phyloP scores from a whole-genome alignment of 2,888 invertebrate species.

The Serrognathus titanus region DNA sequence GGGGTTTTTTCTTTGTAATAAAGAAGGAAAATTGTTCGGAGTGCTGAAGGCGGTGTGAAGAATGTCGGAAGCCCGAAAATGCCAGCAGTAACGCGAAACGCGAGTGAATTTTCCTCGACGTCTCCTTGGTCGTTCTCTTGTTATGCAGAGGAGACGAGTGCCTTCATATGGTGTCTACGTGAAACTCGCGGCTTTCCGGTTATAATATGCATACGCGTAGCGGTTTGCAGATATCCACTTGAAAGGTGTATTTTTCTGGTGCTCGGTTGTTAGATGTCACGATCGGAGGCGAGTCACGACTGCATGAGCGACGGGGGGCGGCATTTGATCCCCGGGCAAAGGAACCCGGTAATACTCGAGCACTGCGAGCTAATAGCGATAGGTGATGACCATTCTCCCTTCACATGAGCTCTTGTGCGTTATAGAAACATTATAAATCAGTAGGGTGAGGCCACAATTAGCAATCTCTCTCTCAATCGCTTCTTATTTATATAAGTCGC shows the following conservation, averaged over 20 bases:
- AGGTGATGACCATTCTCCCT: slow-evolving; percentile 34
- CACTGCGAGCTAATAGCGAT: slow-evolving; percentile 38
- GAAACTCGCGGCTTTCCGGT: not conserved
- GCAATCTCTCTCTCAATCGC: slow-evolving; percentile 15
- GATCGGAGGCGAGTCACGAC: slow-evolving; percentile 45
- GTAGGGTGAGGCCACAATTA: slow-evolving; percentile 18
- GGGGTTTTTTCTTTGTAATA: too few species aligned
- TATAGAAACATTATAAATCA: slow-evolving; percentile 24
- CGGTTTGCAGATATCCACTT: slow-evolving; percentile 40
- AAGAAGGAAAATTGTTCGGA: too few species aligned
- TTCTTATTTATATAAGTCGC: slow-evolving; percentile 4
- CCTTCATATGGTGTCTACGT: not conserved
- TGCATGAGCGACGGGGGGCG: slow-evolving; percentile 36
- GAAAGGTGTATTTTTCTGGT: slow-evolving; percentile 34
- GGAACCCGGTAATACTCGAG: slow-evolving; percentile 38
- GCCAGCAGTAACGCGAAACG: too few species aligned
- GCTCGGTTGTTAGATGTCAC: slow-evolving; percentile 39
- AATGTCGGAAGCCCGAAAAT: too few species aligned
- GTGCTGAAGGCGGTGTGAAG: too few species aligned
- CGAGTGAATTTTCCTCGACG: too few species aligned
- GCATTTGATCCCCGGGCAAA: slow-evolving; percentile 26
- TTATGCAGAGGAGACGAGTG: too few species aligned
- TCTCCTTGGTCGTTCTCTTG: too few species aligned
- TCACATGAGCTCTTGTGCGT: slow-evolving; percentile 30
- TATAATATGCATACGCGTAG: slow-evolving; percentile 31